Percentiles rank a stretch among this genome's conserved stretches.
Evolutionary conservation across 2,888 invertebrate genomes (phyloP).

Genomic region (Perizoma affinitatum): DNA sequence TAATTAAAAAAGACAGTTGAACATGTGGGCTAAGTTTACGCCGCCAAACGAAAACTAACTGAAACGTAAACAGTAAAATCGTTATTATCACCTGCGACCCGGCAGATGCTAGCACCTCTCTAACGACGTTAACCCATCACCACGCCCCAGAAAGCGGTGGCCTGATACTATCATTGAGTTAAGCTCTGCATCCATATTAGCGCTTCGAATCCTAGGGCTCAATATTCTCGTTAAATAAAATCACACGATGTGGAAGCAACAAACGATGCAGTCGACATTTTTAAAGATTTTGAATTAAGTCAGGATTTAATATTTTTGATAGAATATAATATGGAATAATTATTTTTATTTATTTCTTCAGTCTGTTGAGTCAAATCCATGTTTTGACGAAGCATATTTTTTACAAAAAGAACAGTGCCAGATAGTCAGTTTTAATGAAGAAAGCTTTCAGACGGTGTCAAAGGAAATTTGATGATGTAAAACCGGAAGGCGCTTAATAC

Average conservation of each 20-base stretch:
- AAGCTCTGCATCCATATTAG: constrained; percentile 11
- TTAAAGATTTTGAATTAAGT: too few species aligned
- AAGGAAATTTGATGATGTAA: constrained; percentile 66
- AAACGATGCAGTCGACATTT: too few species aligned
- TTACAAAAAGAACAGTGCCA: constrained; percentile 5
- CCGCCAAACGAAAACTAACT: background rate
- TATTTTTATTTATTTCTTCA: too few species aligned
- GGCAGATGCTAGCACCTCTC: constrained; percentile 5
- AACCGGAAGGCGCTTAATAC: constrained; percentile 46
- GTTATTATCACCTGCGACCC: constrained; percentile 1
- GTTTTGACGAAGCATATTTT: too few species aligned
- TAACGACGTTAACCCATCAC: constrained; percentile 7
- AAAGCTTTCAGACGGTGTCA: constrained; percentile 46
- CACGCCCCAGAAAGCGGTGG: background rate
- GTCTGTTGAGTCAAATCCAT: too few species aligned
- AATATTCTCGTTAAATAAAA: too few species aligned
- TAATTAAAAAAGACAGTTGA: too few species aligned
- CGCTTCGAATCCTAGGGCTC: constrained; percentile 2
- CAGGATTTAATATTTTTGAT: too few species aligned
- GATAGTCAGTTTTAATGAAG: constrained; percentile 43
- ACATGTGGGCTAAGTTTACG: too few species aligned
- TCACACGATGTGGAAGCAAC: too few species aligned
- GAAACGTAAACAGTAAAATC: background rate
- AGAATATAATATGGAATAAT: too few species aligned
- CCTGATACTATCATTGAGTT: constrained; percentile 12